Evolutionary conservation across 1,140 invertebrate genomes (phyloP), one percentile per base, ranked within the genome.

Genomic region (Neodiprion virginianus): DNA sequence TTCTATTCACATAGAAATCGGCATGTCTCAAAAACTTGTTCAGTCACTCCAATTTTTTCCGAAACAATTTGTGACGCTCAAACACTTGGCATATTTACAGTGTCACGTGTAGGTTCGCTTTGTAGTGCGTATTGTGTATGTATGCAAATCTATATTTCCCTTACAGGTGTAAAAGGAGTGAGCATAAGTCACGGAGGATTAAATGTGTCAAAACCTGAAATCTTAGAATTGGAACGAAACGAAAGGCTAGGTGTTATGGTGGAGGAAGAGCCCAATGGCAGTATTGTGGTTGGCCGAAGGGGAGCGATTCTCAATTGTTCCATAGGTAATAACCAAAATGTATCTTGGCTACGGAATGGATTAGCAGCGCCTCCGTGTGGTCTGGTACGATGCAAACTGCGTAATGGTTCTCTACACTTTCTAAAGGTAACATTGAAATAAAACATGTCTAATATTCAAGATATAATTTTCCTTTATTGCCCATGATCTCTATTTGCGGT

Each of bases 261-360:
- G 71, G 76, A 80, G 72, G 82, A 85, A 74, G 82, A 86, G 79
- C 85, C 87, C 9, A 82, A 83, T 53, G 86, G 85, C 66, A 74
- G 83, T 77, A 77, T 87, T 65, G 79, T 87, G 72, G 79, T 89
- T 50, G 87, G 87, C 5, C 84, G 82, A 71, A 83, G 81, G 72
- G 82, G 85, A 48, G 74, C 84, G 66, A 87, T 82, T 49, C 82
- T 88, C 21, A 84, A 71, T 75, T 88, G 87, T 76, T 76, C 79
- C 61, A 74, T 81, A 47, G 81, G 82, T 14, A 74, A 78, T 14
- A 80, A 80, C 71, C 79, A 81, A 69, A 80, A 83, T 75, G 75
- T 88, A 73, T 79, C 81, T 69, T 88, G 87, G 87, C 76, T 87
- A 50, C 74, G 80, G 77, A 88, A 88, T 81, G 86, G 83, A 71